A percentile compares a stretch with the other conserved stretches of the same genome.
Conservation (phyloP, 2,113 vertebrate genomes). For the Periophthalmus modestus region DNA sequence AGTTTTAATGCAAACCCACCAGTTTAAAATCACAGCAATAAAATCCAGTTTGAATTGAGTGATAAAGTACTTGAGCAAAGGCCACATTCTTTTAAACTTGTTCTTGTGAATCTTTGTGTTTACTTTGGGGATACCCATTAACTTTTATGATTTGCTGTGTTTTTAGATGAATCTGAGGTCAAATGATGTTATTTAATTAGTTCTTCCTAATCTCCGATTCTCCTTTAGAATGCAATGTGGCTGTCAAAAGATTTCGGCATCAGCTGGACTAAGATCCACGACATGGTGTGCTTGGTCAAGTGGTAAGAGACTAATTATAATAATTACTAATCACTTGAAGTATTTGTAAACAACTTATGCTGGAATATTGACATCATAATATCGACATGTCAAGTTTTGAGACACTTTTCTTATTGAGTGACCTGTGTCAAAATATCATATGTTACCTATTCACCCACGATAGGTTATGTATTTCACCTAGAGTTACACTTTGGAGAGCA, state of each 20-base stretch:
- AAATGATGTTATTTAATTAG: neutral
- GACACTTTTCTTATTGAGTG: neutral
- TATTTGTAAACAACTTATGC: neutral
- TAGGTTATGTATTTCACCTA: neutral
- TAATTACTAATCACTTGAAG: neutral
- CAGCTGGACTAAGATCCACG: slow-evolving; percentile 85
- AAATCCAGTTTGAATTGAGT: neutral
- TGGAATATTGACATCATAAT: neutral
- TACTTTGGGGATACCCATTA: slow-evolving; percentile 27
- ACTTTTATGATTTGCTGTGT: neutral
- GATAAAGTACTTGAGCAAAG: slow-evolving; percentile 15
- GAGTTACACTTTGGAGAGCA: neutral
- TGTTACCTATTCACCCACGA: neutral
- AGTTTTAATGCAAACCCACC: neutral
- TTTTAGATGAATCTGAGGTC: neutral
- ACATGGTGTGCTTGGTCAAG: slow-evolving; percentile 87
- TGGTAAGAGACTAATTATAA: slow-evolving; percentile 78
- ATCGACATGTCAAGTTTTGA: neutral
- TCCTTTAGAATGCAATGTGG: slow-evolving; percentile 86
- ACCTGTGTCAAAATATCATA: neutral
- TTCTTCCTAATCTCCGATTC: neutral
- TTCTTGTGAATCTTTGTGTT: slow-evolving; percentile 25
- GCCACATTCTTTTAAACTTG: neutral
- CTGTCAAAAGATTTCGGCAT: slow-evolving; percentile 86
- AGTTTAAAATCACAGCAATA: neutral